Conservation (phyloP, 2,113 vertebrate species). For the Mustela nigripes region DNA sequence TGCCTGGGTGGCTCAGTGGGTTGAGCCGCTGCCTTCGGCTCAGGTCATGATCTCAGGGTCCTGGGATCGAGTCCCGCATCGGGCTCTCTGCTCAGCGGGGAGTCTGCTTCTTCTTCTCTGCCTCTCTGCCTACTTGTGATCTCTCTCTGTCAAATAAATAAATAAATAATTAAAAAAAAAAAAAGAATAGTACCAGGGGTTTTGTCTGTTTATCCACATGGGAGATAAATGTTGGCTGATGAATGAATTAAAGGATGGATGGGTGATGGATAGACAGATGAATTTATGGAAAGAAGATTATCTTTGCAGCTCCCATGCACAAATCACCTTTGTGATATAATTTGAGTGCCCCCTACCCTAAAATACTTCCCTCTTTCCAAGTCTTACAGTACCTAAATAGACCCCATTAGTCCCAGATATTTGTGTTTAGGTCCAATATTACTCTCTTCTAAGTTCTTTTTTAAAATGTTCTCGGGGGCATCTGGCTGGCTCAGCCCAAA, state of each 20-base stretch:
- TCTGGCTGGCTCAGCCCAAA: background rate
- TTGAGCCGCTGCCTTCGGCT: too few relatives aligned
- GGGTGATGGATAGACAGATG: background rate
- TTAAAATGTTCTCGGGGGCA: background rate
- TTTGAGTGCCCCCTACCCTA: background rate
- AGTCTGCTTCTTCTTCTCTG: too few relatives aligned
- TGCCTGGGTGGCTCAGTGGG: too few relatives aligned
- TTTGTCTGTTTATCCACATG: background rate
- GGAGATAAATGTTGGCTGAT: background rate
- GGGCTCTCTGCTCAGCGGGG: too few relatives aligned
- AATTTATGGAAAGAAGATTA: background rate
- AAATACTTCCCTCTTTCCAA: background rate
- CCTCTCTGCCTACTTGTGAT: too few relatives aligned
- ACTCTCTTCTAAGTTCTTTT: slow-evolving; percentile 1
- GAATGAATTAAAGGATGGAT: background rate
- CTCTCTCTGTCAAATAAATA: too few relatives aligned
- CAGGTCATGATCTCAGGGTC: too few relatives aligned
- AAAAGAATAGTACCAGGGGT: background rate
- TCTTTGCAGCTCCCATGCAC: background rate
- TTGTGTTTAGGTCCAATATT: background rate
- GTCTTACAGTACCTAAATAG: background rate
- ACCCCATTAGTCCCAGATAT: background rate
- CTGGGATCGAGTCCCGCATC: too few relatives aligned
- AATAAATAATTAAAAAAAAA: too few relatives aligned
- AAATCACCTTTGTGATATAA: background rate